These are phyloP conservation scores for Protonibea diacanthus DNA, from an alignment of 2,797 vertebrate genomes.

Conservation along the genomic window DNA sequence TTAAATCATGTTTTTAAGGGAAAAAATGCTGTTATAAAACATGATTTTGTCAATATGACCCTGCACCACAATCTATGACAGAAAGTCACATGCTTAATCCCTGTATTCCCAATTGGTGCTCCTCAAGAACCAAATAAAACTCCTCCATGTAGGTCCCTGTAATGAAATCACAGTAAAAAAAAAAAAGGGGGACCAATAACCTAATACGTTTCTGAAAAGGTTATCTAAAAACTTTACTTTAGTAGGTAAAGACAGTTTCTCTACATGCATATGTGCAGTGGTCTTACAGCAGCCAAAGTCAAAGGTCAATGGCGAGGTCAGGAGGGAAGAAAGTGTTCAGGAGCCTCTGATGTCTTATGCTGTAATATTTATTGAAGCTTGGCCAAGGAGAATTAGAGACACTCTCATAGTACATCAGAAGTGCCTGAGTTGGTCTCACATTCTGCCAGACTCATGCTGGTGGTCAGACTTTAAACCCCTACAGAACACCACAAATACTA, in stretches of 20 bases:
- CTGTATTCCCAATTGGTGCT: too few species aligned
- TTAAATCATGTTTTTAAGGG: not conserved
- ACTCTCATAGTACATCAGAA: too few species aligned
- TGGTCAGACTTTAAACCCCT: too few species aligned
- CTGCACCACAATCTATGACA: not conserved
- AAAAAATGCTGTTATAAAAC: not conserved
- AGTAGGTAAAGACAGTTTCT: not conserved
- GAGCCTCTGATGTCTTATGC: too few species aligned
- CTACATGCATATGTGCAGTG: not conserved
- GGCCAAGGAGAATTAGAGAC: too few species aligned
- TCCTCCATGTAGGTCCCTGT: not conserved
- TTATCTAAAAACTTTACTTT: not conserved
- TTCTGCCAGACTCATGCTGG: too few species aligned
- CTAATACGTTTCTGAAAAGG: not conserved
- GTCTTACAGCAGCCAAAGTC: not conserved
- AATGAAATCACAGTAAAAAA: not conserved
- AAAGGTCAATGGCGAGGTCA: too few species aligned
- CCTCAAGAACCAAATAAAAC: not conserved
- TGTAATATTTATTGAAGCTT: too few species aligned
- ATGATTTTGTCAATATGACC: not conserved
- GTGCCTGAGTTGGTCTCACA: too few species aligned
- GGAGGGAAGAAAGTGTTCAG: too few species aligned
- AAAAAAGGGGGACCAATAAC: not conserved
- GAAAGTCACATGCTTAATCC: not conserved
- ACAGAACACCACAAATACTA: too few species aligned